Base-by-base conservation (phyloP, 2,113 vertebrate species). In the Miniopterus natalensis region DNA sequence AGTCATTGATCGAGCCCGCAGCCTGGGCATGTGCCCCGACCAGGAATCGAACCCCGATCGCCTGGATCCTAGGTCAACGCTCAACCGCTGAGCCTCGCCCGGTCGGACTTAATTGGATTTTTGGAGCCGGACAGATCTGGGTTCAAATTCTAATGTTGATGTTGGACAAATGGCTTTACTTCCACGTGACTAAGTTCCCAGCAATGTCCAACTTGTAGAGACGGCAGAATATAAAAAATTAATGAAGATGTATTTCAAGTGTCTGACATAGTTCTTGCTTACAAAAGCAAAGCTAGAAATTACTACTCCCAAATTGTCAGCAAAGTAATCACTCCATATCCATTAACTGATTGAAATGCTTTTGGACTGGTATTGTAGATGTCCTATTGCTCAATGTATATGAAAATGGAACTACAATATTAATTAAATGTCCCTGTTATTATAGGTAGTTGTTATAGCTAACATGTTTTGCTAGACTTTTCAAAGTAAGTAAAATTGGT, bases 241-340 rank as follows among this genome's bases (percentile, higher is more conserved):
- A 86, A 92, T 61, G 27, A 79, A 91, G 4, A 45, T 17, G 13
- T 42, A 81, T 85, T 92, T 92, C 51, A 73, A 86, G 42, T 18
- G 12, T 18, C 47, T 51, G 17, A 73, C 42, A 88, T 13, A 79
- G 53, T 27, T 63, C 36, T 0, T 57, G 42, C 81, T 75, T 79
- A 94, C 31, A 75, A 74, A 79, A 95, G 11, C 23, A 79, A 10
- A 89, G 6, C 55, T 89, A 42, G 49, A 92, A 88, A 75, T 85
- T 47, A 78, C n/a, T 57, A 59, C 21, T 86, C 84, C 42, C 12
- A 9, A 79, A 49, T 15, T 61, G 20, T 74, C 89, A 74, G 47
- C 17, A 92, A 66, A 74, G n/a, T 14, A 68, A 75, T 71, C 85
- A 53, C 9, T 88, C 15, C 6, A 31, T 25, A 36, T 66, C 36